Evolutionary conservation across 2,113 vertebrate genomes (phyloP).

Genomic region (Ceratotherium simum): DNA sequence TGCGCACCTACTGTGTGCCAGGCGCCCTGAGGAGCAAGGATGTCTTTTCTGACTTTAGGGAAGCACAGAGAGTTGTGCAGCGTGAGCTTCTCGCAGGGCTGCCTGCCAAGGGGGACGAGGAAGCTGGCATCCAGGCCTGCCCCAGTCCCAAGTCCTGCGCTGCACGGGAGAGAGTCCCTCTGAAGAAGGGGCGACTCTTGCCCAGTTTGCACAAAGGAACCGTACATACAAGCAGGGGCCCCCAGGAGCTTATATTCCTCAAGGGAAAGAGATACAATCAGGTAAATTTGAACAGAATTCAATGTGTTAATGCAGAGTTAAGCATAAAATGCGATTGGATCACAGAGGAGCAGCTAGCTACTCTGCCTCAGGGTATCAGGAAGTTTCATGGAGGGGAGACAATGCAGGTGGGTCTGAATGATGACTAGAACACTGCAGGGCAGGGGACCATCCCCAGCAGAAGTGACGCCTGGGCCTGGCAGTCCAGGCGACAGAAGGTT

Average conservation of each 20-base stretch:
- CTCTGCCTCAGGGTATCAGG: background rate
- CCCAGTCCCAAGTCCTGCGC: rapidly evolving
- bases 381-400: background rate
- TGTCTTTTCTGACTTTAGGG: background rate
- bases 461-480: background rate
- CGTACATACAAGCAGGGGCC: rapidly evolving
- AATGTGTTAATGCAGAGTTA: background rate
- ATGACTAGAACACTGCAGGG: background rate
- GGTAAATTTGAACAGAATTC: background rate
- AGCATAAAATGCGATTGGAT: too few species aligned
- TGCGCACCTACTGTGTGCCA: background rate
- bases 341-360: background rate
- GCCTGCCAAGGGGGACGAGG: background rate
- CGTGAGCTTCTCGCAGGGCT: background rate
- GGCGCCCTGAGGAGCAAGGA: too few species aligned
- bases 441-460: background rate
- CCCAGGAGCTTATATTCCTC: background rate
- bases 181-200: background rate
- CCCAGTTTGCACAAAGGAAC: too few species aligned
- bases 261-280: rapidly evolving
- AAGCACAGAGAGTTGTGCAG: background rate
- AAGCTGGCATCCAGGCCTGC: background rate
- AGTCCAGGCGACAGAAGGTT: background rate
- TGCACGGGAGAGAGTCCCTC: too few species aligned
- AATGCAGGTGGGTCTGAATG: too few species aligned